These are phyloP conservation scores for Cheilinus undulatus DNA, from an alignment of 2,113 vertebrate genomes.

Conservation along the genomic window DNA sequence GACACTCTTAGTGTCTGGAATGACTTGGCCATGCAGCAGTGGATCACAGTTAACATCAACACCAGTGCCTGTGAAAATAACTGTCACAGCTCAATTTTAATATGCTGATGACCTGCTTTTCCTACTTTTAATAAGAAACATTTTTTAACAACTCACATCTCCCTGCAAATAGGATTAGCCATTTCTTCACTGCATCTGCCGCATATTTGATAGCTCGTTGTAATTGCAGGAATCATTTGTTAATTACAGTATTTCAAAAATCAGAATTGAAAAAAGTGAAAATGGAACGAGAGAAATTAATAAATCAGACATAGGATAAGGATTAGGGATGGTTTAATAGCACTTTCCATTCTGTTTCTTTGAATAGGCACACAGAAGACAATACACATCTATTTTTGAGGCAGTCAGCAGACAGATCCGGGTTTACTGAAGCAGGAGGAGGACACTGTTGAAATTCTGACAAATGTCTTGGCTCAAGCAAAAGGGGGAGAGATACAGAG, in stretches of 20 bases:
- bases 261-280: conserved; percentile 6
- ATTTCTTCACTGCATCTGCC: conserved; percentile 19
- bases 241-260: conserved; percentile 22
- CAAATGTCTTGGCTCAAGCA: conserved; percentile 67
- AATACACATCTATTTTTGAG: conserved; percentile 42
- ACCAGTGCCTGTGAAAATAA: conserved; percentile 51
- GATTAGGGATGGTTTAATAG: conserved; percentile 27
- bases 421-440: conserved; percentile 57
- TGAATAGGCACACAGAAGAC: conserved; percentile 20
- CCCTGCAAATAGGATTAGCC: conserved; percentile 7
- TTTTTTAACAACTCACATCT: conserved; percentile 11
- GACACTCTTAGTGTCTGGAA: conserved; percentile 52
- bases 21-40: conserved; percentile 51
- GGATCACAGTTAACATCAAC: conserved; percentile 54
- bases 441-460: conserved; percentile 66
- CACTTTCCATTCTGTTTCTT: conserved; percentile 26
- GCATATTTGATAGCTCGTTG: conserved; percentile 13
- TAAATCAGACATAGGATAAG: conserved; percentile 15
- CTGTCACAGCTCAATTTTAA: conserved; percentile 46
- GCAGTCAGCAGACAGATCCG: conserved; percentile 36
- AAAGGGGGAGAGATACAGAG: conserved; percentile 63
- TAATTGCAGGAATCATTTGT: conserved; percentile 2
- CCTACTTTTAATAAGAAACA: conserved; percentile 42
- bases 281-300: conserved; percentile 28
- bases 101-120: conserved; percentile 30